Conservation (phyloP, 2,113 vertebrate species). For the Gallinago media region DNA sequence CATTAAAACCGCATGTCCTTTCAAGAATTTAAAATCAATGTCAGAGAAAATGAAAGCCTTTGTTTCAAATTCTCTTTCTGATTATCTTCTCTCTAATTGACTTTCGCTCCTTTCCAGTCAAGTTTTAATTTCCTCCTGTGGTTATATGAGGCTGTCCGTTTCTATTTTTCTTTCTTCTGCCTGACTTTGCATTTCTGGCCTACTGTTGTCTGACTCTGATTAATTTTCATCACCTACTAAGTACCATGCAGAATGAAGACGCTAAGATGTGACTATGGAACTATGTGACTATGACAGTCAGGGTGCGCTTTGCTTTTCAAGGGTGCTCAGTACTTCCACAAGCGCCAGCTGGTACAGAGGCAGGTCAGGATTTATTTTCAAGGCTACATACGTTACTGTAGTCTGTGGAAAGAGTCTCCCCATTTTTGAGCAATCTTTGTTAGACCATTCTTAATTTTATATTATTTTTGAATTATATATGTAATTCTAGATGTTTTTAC, state of each 20-base stretch:
- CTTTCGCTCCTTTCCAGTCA: conserved; percentile 49
- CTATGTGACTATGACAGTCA: too few relatives aligned
- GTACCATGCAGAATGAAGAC: background rate
- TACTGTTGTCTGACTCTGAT: background rate
- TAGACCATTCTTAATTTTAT: background rate
- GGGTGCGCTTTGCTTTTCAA: background rate
- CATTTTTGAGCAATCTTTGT: background rate
- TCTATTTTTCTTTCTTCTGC: conserved; percentile 4
- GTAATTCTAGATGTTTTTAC: background rate
- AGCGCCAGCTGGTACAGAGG: background rate
- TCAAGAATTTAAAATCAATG: conserved; percentile 31
- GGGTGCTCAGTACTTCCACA: background rate
- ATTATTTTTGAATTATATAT: background rate
- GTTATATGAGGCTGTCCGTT: background rate
- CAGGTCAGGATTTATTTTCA: background rate
- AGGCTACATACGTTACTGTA: background rate
- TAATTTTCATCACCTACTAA: background rate
- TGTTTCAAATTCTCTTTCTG: conserved; percentile 46
- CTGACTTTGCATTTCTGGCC: background rate
- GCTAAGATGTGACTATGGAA: background rate
- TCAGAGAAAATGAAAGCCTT: conserved; percentile 47
- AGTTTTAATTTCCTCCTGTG: conserved; percentile 46
- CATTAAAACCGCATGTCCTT: conserved; percentile 41
- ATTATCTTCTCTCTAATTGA: conserved; percentile 64
- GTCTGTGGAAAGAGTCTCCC: background rate